Evolutionary conservation across 2,113 vertebrate species (phyloP), one percentile per base, ranked within the genome.

Genomic region (Phyllostomus hastatus): DNA sequence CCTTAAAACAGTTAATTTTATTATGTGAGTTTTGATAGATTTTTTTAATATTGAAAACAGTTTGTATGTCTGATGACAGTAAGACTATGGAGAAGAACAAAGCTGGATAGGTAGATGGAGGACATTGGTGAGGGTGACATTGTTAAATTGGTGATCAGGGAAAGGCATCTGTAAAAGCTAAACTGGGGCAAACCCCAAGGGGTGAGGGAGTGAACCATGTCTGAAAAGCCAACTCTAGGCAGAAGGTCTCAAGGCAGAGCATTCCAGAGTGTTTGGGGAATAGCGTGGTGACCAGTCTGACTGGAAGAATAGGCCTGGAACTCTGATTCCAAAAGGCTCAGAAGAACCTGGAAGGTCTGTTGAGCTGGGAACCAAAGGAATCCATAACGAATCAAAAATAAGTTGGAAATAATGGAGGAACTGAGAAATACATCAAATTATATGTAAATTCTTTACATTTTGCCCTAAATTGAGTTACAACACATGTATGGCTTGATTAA

Each of bases 261-360:
- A 0, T 41, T 16, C 5, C 3, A 2, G 19, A 26, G 11, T 7
- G 48, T 7, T 10, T 15, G 6, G 57, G 5, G n/a, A 26, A 9
- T 12, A 4, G 16, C 12, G 2, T n/a, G 11, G 22, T 3, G 5
- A 38, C 22, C 72, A 38, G 15, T 26, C 22, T 20, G 31, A 5
- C n/a, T 31, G 61, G 48, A 19, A 7, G 3, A 11, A 16, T 1
- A 1, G 1, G 1, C n/a, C 26, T 61, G 22, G 9, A 24, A 31
- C 35, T 1, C 11, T 4, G 2, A 22, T 26, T 52, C 19, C 10
- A 15, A 61, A 20, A 38, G 28, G 9, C 10, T 35, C 70, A 24
- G 3, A 11, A 7, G 12, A 8, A 24, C 8, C 11, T 28, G 38
- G 35, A 4, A 4, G 17, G 24, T 35, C 4, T 24, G 3, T 22